These are phyloP conservation scores for Phallusia fumigata DNA, from an alignment of 23 tunicate species.

Conservation along the genomic window DNA sequence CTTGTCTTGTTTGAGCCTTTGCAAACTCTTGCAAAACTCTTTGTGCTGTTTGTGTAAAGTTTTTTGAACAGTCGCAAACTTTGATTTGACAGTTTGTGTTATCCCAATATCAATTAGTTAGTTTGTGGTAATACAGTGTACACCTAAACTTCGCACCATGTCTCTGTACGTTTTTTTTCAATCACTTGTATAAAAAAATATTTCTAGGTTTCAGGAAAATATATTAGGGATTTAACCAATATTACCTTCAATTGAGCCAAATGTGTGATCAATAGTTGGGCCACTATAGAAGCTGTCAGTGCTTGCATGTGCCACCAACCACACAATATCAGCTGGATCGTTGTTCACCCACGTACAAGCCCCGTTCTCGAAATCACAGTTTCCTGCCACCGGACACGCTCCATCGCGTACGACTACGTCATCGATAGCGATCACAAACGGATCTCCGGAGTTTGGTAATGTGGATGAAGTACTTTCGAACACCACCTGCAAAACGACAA, in stretches of 20 bases:
- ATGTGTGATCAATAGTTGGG: constrained; percentile 62
- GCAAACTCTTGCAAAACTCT: too few relatives aligned
- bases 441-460: neutral
- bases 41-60: too few relatives aligned
- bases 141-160: too few relatives aligned
- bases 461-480: constrained; percentile 47
- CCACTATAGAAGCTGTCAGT: constrained; percentile 5
- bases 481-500: constrained; percentile 29
- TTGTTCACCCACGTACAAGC: constrained; percentile 74
- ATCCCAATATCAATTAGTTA: too few relatives aligned
- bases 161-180: too few relatives aligned
- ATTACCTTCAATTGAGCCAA: constrained; percentile 25
- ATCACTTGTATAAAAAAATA: too few relatives aligned
- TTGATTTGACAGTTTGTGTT: too few relatives aligned
- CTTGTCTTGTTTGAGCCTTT: too few relatives aligned
- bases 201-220: too few relatives aligned
- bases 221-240: too few relatives aligned
- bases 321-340: constrained; percentile 29
- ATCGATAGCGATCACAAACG: constrained; percentile 54
- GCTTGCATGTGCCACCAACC: constrained; percentile 50
- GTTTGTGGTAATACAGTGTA: too few relatives aligned
- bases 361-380: constrained; percentile 84
- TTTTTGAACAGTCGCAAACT: too few relatives aligned
- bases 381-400: constrained; percentile 62
- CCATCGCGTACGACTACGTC: constrained; percentile 69